Base-by-base conservation (phyloP, 2,113 vertebrate species). In the Lagopus muta region DNA sequence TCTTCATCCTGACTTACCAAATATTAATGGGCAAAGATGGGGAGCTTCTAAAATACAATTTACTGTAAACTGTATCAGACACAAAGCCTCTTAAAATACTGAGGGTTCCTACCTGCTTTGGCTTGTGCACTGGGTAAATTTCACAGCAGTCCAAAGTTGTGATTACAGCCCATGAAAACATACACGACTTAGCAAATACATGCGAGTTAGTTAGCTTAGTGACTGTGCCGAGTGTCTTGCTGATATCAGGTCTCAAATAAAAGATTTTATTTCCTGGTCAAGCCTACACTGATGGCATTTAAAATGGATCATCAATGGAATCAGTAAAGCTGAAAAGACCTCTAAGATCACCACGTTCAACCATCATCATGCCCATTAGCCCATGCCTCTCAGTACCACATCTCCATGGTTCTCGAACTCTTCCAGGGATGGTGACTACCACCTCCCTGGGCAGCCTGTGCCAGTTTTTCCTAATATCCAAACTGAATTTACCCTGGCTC, bases 151-250 rank as follows among this genome's bases (percentile, higher is more conserved):
- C 74, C 72, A 78, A 86, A 78, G 84, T 58, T 61, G 42, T 75
- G 81, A 87, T 91, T 93, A 89, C 58, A 93, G 66, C 71, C 64
- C 61, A 25, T 48, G 48, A 92, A 95, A 89, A 78, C 22, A 76
- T 22, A 81, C 2, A 72, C 8, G 8, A 40, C 65, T 93, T 61
- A 61, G 42, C 79, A 91, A 89, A 84, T 48, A 67, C 40, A 54
- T 38, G 11, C 82, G 80, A 94, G 70, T 80, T 75, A 58, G 40
- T 36, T 54, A 28, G 60, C 61, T 92, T 74, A 81, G 64, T 18
- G 50, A 73, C 36, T 42, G 34, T 45, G 20, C 28, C 81, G 74
- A 47, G 7, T 81, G 62, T 21, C 73, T 81, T 40, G 34, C 45
- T 60, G 11, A 1, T 71, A 86, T 42, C 69, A 80, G n/a, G 48